Base-by-base conservation (phyloP, 2,888 invertebrate species). In the Pristionchus arcanus region DNA sequence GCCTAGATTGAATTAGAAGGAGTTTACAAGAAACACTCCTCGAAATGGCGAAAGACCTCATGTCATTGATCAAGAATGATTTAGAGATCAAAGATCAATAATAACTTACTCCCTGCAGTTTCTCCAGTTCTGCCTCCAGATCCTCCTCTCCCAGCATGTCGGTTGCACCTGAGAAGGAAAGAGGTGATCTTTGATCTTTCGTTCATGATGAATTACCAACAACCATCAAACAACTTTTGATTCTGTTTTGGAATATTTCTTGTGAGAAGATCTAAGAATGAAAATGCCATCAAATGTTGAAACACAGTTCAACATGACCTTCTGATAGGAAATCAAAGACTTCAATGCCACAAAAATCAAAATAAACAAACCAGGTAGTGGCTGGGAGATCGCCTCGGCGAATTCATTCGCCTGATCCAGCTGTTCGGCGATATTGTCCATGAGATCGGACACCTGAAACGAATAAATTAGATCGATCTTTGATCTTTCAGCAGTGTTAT, bases 391-490 rank as follows among this genome's bases (percentile, higher is more conserved):
- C 31, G 93, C 93, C 0, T 91, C 91, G 9, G 90, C 87, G 63
- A 93, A 55, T 90, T 93, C 93, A 53, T 91, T 90, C 53, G 92
- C 91, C 53, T 90, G 90, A 9, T 91, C 91, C 68, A 93, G 85
- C 15, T 91, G 91, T 83, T 93, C 93, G 49, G 91, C 91, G 66
- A 93, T 93, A 59, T 92, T 91, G 90, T 93, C 93, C 93, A 93
- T 93, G 89, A 93, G 90, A 87, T 92, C 92, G 85, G 91, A 90
- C 16, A 93, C 91, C 91, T 91, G 87, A 21, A 90, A 63, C 2
- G 49, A 66, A 3, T 0, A n/a, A 0, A 86, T 66, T 34, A 31
- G 77, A 37, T 37, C 37, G 42, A 37, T 34, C 21, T 77, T 34
- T 77, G 37, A 34, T 37, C 25, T 71, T 71, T 25, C 25, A 5